Percentiles rank a stretch among this genome's conserved stretches.
Evolutionary conservation across 2,797 vertebrate genomes (phyloP).

Genomic region (Alcedo atthis): DNA sequence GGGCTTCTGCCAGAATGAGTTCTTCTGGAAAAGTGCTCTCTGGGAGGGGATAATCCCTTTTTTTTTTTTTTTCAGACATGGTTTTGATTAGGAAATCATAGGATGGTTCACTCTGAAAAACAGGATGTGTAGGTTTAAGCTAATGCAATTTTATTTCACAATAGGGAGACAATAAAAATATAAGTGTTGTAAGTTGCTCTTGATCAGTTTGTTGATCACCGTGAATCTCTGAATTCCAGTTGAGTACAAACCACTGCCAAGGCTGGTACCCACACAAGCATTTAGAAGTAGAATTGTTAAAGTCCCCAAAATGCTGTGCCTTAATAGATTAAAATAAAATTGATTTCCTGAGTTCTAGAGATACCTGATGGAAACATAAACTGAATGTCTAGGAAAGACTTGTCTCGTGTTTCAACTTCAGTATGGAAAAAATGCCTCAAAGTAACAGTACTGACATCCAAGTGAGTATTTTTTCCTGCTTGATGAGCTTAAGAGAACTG

Average conservation of each 20-base stretch:
- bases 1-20: background rate
- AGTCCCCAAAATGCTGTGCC: background rate
- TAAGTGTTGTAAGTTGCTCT: background rate
- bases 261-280: background rate
- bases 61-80: slow-evolving; percentile 1
- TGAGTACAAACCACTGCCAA: background rate
- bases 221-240: background rate
- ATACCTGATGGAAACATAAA: background rate
- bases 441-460: background rate
- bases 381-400: background rate
- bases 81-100: slow-evolving; percentile 41
- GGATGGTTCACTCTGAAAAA: slow-evolving; percentile 20
- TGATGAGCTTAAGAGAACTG: background rate
- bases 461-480: background rate
- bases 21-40: background rate
- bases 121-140: slow-evolving; percentile 35
- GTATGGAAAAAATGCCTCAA: background rate
- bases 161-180: background rate
- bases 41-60: background rate
- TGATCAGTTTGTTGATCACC: background rate
- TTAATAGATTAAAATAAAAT: background rate
- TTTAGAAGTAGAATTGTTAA: background rate
- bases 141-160: slow-evolving; percentile 16
- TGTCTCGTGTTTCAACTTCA: background rate
- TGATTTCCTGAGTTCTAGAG: background rate